Evolutionary conservation across 2,113 vertebrate species (phyloP).

Genomic region (Otolemur garnettii): DNA sequence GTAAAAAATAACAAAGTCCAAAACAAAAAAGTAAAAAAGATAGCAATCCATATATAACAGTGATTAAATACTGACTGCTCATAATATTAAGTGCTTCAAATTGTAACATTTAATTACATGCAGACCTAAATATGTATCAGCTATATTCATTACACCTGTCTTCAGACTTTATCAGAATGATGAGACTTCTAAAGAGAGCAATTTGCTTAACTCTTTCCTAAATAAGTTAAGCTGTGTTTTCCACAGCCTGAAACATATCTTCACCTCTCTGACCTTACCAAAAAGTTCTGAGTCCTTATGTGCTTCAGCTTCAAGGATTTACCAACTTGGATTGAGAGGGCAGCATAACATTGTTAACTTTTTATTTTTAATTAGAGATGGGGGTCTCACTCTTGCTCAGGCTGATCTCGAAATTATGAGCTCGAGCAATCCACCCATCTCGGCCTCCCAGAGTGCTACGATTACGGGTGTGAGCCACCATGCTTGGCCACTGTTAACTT

Average conservation of each 20-base stretch:
- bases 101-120: neutral
- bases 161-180: constrained; percentile 7
- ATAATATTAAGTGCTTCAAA: neutral
- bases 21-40: constrained; percentile 6
- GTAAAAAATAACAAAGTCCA: neutral
- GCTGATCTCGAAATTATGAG: too few relatives aligned
- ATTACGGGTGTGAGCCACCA: too few relatives aligned
- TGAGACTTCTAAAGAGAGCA: neutral
- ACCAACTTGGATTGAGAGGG: neutral
- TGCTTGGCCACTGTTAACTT: too few relatives aligned
- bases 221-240: neutral
- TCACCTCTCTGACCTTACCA: neutral
- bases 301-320: neutral
- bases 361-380: too few relatives aligned
- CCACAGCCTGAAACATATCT: neutral
- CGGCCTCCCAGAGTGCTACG: too few relatives aligned
- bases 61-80: neutral
- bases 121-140: neutral
- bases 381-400: too few relatives aligned
- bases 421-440: too few relatives aligned
- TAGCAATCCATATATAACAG: neutral
- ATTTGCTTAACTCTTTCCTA: neutral
- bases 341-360: neutral
- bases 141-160: neutral
- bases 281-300: neutral